Evolutionary conservation across 2,113 vertebrate genomes (phyloP).

Genomic region (Alosa alosa): DNA sequence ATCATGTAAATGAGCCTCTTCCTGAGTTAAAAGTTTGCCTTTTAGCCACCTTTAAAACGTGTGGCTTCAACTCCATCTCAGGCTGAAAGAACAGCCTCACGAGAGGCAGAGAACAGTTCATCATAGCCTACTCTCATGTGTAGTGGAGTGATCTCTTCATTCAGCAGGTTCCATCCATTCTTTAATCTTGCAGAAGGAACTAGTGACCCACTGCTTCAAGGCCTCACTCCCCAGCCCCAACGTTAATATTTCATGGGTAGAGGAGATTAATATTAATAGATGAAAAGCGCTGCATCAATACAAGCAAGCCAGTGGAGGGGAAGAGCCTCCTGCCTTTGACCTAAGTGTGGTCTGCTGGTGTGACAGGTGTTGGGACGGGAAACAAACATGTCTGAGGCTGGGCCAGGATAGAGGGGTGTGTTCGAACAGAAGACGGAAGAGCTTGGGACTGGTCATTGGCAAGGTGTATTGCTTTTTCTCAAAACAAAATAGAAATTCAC

Average conservation of each 20-base stretch:
- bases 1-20: too few species aligned
- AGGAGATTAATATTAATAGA: conserved; percentile 45
- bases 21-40: neutral
- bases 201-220: conserved; percentile 26
- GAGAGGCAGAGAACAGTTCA: neutral
- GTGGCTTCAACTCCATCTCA: neutral
- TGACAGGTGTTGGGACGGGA: conserved; percentile 21
- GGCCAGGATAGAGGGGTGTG: neutral
- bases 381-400: neutral
- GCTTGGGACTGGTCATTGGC: neutral
- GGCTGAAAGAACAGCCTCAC: neutral
- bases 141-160: conserved; percentile 14
- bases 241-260: conserved; percentile 37
- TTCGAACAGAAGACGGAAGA: neutral
- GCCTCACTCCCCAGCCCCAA: neutral
- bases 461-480: neutral
- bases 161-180: conserved; percentile 15
- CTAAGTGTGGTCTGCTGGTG: conserved; percentile 12
- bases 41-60: neutral
- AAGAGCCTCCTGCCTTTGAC: conserved; percentile 20
- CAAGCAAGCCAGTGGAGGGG: conserved; percentile 23
- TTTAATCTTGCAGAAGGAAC: conserved; percentile 15
- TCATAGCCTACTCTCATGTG: neutral
- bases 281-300: conserved; percentile 28
- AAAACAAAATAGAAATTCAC: neutral